phyloP scores from a whole-genome alignment of 2,797 vertebrate species.

The Pelochelys cantorii region DNA sequence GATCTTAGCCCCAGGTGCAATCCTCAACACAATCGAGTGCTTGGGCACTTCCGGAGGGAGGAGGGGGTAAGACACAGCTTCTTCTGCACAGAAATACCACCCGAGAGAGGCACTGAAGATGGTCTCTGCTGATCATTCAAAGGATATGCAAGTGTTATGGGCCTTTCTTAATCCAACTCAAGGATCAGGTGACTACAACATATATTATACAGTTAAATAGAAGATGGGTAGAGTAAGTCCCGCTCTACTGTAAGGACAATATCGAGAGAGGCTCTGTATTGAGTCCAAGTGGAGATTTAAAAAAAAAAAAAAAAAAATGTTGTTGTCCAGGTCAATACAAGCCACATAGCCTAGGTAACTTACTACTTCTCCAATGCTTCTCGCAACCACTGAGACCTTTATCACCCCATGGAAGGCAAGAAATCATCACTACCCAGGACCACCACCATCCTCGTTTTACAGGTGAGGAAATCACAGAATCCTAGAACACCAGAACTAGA shows the following conservation, averaged over 20 bases:
- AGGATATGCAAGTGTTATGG: background rate
- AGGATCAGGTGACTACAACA: background rate
- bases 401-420: background rate
- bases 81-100: background rate
- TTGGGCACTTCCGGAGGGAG: background rate
- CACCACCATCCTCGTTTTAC: background rate
- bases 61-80: background rate
- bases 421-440: background rate
- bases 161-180: background rate
- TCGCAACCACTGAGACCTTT: background rate
- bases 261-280: background rate
- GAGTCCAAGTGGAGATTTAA: background rate
- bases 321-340: background rate
- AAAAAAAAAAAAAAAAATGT: background rate
- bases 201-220: background rate
- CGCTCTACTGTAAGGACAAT: background rate
- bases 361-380: background rate
- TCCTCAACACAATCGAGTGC: accelerated
- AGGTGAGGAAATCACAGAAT: background rate
- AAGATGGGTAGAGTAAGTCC: background rate
- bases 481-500: too few species aligned
- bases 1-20: background rate
- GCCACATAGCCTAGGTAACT: background rate
- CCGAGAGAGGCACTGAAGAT: background rate
- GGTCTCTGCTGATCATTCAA: background rate